Conservation (phyloP, 1,140 invertebrate genomes). For the Tachypleus tridentatus region DNA sequence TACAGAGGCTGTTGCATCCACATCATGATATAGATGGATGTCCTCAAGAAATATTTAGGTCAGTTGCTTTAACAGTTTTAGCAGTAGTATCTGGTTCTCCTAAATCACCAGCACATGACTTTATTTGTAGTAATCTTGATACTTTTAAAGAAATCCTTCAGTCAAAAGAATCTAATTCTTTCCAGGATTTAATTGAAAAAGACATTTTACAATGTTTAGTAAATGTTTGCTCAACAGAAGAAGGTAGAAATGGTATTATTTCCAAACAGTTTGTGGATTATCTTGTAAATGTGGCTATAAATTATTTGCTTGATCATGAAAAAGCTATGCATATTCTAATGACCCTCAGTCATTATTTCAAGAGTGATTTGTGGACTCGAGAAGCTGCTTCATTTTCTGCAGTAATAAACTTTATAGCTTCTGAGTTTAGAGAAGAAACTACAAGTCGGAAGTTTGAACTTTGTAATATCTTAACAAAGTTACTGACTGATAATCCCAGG, state of each 20-base stretch:
- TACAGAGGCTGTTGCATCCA: conserved; percentile 60
- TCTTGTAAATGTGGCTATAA: background rate
- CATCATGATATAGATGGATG: conserved; percentile 64
- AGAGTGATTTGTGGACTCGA: conserved; percentile 4
- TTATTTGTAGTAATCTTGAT: conserved; percentile 40
- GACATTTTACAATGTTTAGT: conserved; percentile 74
- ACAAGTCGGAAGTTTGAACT: conserved; percentile 77
- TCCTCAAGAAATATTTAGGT: conserved; percentile 74
- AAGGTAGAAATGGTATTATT: conserved; percentile 54
- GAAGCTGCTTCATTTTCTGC: conserved; percentile 58
- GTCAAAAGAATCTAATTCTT: conserved; percentile 43
- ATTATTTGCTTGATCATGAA: conserved; percentile 49
- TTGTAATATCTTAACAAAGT: conserved; percentile 55
- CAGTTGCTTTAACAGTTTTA: conserved; percentile 68
- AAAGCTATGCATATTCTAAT: conserved; percentile 50
- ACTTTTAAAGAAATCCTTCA: conserved; percentile 10
- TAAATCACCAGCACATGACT: background rate
- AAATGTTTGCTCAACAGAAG: conserved; percentile 54
- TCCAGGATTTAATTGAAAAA: conserved; percentile 48
- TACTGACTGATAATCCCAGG: conserved; percentile 56
- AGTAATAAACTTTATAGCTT: conserved; percentile 65
- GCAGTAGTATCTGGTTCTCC: conserved; percentile 33
- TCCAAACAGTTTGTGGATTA: conserved; percentile 1
- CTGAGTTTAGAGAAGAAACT: conserved; percentile 76
- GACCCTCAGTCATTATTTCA: conserved; percentile 7